Conservation (phyloP, 2,797 vertebrate genomes). For the Bradypus variegatus region DNA sequence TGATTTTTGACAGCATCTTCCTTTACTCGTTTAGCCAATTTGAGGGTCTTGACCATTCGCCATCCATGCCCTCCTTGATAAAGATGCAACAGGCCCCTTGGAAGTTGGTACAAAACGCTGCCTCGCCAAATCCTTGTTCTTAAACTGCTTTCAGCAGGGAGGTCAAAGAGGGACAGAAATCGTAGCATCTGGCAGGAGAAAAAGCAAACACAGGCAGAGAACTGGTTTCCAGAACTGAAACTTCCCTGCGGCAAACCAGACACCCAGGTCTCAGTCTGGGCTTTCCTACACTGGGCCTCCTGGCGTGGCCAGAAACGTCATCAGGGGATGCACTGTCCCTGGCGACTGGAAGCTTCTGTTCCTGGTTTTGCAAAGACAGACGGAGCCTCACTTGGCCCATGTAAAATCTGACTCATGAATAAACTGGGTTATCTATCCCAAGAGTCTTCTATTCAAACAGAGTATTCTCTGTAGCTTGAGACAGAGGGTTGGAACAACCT, state of each 20-base stretch:
- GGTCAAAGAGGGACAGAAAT: background rate
- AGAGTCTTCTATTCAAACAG: constrained; percentile 36
- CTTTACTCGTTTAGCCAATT: background rate
- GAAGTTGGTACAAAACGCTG: background rate
- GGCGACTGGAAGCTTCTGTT: background rate
- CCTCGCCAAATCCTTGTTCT: background rate
- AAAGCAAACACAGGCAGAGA: background rate
- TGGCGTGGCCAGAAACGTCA: background rate
- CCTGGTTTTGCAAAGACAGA: background rate
- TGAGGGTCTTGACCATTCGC: background rate
- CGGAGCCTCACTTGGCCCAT: constrained; percentile 12
- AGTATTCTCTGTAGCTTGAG: background rate
- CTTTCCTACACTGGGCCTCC: background rate
- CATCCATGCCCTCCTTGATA: background rate
- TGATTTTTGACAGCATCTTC: no score
- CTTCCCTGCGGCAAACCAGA: background rate
- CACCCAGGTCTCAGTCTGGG: background rate
- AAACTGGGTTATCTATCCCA: constrained; percentile 18
- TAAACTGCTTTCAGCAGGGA: background rate
- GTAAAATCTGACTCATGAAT: constrained; percentile 43
- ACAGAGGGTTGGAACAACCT: background rate
- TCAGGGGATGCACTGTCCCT: background rate
- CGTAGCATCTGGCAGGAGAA: background rate
- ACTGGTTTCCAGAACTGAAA: background rate
- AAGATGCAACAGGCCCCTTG: background rate